Percentiles rank a stretch among this genome's conserved stretches.
These are phyloP conservation scores for Baronia brevicornis DNA, from an alignment of 2,888 invertebrate species.

Conservation along the genomic window DNA sequence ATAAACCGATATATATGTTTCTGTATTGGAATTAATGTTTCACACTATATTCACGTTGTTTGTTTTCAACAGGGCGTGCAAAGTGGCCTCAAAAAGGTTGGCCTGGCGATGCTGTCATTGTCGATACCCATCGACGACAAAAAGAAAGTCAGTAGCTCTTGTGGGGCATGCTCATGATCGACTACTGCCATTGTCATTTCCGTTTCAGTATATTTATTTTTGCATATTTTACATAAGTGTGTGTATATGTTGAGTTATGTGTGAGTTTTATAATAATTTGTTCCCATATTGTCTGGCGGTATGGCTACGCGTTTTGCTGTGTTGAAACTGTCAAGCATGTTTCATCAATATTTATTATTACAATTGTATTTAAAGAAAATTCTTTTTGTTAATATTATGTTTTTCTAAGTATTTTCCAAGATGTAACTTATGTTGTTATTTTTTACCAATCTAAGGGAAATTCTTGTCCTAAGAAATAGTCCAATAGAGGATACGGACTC, in stretches of 20 bases:
- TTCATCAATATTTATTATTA: too few species aligned
- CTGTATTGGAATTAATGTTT: constrained; percentile 9
- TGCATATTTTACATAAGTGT: too few species aligned
- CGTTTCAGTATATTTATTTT: too few species aligned
- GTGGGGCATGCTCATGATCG: constrained; percentile 27
- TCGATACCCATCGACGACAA: constrained; percentile 50
- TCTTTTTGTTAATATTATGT: too few species aligned
- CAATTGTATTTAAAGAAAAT: too few species aligned
- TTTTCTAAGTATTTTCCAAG: too few species aligned
- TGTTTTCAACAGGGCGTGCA: constrained; percentile 53
- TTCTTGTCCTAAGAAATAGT: too few species aligned
- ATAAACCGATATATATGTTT: constrained; percentile 1
- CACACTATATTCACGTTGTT: constrained; percentile 20
- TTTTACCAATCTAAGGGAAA: too few species aligned
- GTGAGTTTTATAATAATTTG: neutral
- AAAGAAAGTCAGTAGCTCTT: constrained; percentile 59
- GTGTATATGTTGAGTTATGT: neutral
- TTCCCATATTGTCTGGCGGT: neutral
- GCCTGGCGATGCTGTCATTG: constrained; percentile 59
- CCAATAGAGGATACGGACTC: too few species aligned
- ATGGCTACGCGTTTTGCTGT: neutral
- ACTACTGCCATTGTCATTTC: constrained; percentile 13
- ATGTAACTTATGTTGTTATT: too few species aligned
- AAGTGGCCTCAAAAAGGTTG: constrained; percentile 55
- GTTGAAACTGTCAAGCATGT: too few species aligned